A percentile compares a stretch with the other conserved stretches of the same genome.
Conservation (phyloP, 2,113 vertebrate genomes). For the Eretmochelys imbricata region DNA sequence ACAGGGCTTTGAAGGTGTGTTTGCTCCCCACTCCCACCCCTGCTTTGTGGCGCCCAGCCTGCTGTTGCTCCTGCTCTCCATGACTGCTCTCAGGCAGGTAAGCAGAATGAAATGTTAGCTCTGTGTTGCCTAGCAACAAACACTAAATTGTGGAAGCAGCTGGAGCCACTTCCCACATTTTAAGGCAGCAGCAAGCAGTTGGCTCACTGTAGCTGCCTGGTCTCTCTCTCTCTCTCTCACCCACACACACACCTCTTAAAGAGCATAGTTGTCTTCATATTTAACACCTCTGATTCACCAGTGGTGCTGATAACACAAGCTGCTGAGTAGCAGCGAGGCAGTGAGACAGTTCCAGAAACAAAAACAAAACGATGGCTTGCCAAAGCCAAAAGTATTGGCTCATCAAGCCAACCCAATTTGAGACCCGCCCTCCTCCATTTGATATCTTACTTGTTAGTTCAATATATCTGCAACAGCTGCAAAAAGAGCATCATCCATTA, state of each 20-base stretch:
- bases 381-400: background rate
- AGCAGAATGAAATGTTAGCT: background rate
- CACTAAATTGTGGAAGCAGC: background rate
- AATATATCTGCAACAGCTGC: background rate
- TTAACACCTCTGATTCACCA: fast-evolving
- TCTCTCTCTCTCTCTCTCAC: background rate
- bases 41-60: fast-evolving
- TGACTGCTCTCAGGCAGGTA: fast-evolving
- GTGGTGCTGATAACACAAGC: background rate
- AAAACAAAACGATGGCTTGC: fast-evolving
- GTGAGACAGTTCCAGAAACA: background rate
- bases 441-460: background rate
- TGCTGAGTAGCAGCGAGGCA: background rate
- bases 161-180: background rate
- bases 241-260: background rate
- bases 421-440: background rate
- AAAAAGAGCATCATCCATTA: background rate
- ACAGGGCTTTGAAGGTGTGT: background rate
- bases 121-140: constrained; percentile 46
- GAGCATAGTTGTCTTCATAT: background rate
- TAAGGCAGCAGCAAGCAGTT: background rate
- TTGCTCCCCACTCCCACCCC: background rate
- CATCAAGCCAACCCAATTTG: fast-evolving
- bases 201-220: background rate
- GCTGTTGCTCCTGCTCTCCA: background rate